phyloP scores from a whole-genome alignment of 2,888 invertebrate species.

The Cotesia congregata region DNA sequence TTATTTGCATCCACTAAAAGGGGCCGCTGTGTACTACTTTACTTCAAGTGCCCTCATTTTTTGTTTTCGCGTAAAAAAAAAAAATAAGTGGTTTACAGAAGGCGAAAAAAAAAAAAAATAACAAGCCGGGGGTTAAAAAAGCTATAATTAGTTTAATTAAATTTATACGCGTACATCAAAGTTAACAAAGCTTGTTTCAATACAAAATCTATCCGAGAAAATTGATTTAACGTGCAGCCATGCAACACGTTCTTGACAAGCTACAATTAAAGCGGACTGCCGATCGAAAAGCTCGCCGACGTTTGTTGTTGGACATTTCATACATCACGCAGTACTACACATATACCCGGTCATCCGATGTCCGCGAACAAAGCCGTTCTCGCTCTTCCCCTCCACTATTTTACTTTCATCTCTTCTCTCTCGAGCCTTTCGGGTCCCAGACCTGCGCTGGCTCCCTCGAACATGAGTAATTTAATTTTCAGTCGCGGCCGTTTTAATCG shows the following conservation, averaged over 20 bases:
- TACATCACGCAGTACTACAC: constrained; percentile 5
- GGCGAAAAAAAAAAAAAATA: background rate
- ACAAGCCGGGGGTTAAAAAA: background rate
- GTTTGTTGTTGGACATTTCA: constrained; percentile 26
- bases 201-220: constrained; percentile 3
- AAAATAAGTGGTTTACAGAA: background rate
- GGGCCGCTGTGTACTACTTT: background rate
- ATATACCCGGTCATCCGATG: constrained; percentile 2
- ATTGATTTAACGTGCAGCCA: constrained; percentile 24
- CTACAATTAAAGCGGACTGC: constrained; percentile 27
- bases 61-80: background rate
- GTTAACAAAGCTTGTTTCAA: background rate
- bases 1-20: constrained; percentile 9
- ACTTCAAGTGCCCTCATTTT: background rate
- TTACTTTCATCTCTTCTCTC: too few relatives aligned
- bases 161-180: constrained; percentile 9
- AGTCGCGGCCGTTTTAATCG: constrained; percentile 11
- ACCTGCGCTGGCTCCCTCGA: background rate
- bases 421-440: background rate
- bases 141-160: background rate
- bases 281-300: constrained; percentile 23
- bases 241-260: constrained; percentile 20
- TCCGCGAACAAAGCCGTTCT: background rate
- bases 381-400: background rate
- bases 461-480: constrained; percentile 13